phyloP scores from a whole-genome alignment of 2,888 invertebrate species.

The Glaucopsyche alexis region DNA sequence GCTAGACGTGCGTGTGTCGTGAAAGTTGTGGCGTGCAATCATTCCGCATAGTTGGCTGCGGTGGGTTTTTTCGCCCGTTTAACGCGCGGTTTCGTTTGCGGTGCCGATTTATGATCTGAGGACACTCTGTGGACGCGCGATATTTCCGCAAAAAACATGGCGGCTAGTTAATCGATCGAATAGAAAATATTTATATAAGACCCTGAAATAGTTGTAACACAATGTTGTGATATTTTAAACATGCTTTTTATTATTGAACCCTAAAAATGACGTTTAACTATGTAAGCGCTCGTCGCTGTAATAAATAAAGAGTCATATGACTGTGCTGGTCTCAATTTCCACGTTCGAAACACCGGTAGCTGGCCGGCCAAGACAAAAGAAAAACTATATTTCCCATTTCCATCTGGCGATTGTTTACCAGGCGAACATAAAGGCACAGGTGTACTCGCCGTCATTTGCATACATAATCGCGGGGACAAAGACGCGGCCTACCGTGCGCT shows the following conservation, averaged over 20 bases:
- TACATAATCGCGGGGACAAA: constrained; percentile 74
- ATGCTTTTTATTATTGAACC: no score
- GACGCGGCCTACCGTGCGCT: constrained; percentile 46
- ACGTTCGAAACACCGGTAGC: constrained; percentile 50
- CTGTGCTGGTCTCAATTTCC: constrained; percentile 34
- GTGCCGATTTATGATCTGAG: constrained; percentile 35
- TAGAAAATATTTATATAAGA: constrained; percentile 27
- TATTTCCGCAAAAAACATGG: constrained; percentile 27
- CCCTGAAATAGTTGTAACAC: neutral
- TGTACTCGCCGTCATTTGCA: constrained; percentile 49
- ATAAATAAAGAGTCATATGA: neutral
- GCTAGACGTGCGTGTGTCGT: constrained; percentile 33
- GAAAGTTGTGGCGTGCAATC: constrained; percentile 51
- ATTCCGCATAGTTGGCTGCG: constrained; percentile 50
- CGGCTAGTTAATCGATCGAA: constrained; percentile 20
- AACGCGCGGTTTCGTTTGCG: constrained; percentile 52
- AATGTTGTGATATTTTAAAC: no score
- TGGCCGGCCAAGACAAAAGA: constrained; percentile 39
- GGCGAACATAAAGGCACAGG: constrained; percentile 67
- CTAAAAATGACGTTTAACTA: neutral
- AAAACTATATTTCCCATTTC: constrained; percentile 56
- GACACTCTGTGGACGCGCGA: constrained; percentile 30
- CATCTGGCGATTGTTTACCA: constrained; percentile 66
- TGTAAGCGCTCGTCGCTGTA: neutral
- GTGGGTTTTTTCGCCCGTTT: constrained; percentile 46